Base-by-base conservation (phyloP, 1,140 invertebrate species). In the Andrena cerasifolii region DNA sequence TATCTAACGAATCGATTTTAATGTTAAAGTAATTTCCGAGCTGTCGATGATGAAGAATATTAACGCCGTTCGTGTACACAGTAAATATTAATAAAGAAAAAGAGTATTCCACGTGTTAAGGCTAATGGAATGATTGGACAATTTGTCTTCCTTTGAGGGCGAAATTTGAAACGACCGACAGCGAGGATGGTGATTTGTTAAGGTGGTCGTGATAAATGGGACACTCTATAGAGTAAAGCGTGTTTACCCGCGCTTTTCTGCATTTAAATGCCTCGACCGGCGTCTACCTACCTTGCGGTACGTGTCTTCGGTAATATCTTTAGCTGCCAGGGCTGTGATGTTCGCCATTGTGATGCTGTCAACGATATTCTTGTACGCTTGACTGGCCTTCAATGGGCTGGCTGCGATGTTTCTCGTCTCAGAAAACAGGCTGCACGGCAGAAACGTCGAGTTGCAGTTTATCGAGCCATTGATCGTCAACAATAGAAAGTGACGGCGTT, bases 301-400 rank as follows among this genome's bases (percentile, higher is more conserved):
- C 36, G 95, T 94, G 45, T 94, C 90, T 33, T 95, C 91, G 0
- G 95, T 94, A 16, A 95, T 94, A 43, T 92, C 88, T 21, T 94
- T 93, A 0, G 97, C 97, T 71, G 94, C 93, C n/a, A 92, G 88
- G 0, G 96, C 96, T 31, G 95, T 94, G 21, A 94, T 88, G 82
- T 93, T 93, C 0, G 97, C 96, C 40, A 92, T 92, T 21, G 92
- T 86, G 14, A 98, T 92, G 28, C 94, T 93, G 54, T 95, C 93
- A 0, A 96, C 94, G 65, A 99, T 98, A 81, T 95, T 95, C 83
- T 96, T 94, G 89, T 98, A 98, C 0, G 96, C 97, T 66, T 95
- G 94, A 51, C 97, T 97, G 1, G 97, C 97, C 85, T 95, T 94
- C 40, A 97, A 90, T 24, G 96, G 95, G 78, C 94, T 94, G 21